Conservation (phyloP, 2,888 invertebrate genomes). For the Reticulitermes lucifugus region DNA sequence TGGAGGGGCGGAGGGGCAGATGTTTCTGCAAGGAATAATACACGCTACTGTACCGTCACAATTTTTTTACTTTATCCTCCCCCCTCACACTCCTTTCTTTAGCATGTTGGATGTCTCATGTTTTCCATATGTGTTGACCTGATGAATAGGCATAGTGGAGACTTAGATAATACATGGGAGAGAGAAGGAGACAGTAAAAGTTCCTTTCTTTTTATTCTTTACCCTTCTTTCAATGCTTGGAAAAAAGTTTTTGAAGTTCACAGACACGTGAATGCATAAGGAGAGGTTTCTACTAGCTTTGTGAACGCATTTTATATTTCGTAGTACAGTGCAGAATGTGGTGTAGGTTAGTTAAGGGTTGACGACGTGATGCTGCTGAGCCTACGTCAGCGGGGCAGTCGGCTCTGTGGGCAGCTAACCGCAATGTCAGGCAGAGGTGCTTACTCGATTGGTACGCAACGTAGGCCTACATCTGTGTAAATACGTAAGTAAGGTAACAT, state of each 20-base stretch:
- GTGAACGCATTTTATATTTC: slow-evolving; percentile 42
- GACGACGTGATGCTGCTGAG: slow-evolving; percentile 3
- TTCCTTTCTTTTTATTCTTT: slow-evolving; percentile 29
- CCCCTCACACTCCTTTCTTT: slow-evolving; percentile 10
- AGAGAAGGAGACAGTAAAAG: slow-evolving; percentile 36
- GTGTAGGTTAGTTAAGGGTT: slow-evolving; percentile 43
- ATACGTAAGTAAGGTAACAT: too few relatives aligned
- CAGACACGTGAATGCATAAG: slow-evolving; percentile 40
- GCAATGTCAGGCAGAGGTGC: too few relatives aligned
- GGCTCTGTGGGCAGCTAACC: too few relatives aligned
- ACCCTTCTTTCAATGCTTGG: slow-evolving; percentile 22
- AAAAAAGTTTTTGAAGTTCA: slow-evolving; percentile 49
- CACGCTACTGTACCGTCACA: slow-evolving; percentile 25
- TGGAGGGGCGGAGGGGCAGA: slow-evolving; percentile 35
- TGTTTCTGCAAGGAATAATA: slow-evolving; percentile 42
- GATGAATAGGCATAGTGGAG: slow-evolving; percentile 47
- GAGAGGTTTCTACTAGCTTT: slow-evolving; percentile 15
- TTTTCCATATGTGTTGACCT: slow-evolving; percentile 41
- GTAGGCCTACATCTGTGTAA: too few relatives aligned
- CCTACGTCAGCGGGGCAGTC: neutral
- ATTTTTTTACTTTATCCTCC: neutral
- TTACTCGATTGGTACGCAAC: too few relatives aligned
- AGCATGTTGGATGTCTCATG: slow-evolving; percentile 33
- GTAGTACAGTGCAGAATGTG: slow-evolving; percentile 39
- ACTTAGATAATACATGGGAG: slow-evolving; percentile 37